Conservation (phyloP, 2,797 vertebrate genomes). For the Micropoecilia bifurca region DNA sequence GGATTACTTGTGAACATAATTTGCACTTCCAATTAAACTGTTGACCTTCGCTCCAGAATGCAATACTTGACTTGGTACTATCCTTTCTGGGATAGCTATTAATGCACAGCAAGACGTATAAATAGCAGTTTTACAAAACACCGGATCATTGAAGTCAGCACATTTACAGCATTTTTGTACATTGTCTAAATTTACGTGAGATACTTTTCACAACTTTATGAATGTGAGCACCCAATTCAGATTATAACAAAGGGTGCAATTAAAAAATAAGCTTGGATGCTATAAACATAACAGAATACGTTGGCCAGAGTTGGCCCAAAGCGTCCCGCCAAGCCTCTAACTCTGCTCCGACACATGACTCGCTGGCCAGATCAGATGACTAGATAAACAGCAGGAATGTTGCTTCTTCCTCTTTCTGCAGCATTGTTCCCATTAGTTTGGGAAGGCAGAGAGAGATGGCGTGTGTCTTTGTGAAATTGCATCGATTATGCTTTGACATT, state of each 20-base stretch:
- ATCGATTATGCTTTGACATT: background rate
- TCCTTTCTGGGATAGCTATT: conserved; percentile 76
- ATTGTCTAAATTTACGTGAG: conserved; percentile 29
- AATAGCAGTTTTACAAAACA: conserved; percentile 47
- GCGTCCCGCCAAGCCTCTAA: conserved; percentile 47
- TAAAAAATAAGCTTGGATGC: conserved; percentile 10
- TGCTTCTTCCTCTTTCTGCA: conserved; percentile 60
- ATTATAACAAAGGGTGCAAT: conserved; percentile 12
- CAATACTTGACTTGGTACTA: conserved; percentile 79
- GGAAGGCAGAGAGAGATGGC: conserved; percentile 4
- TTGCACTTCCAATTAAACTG: conserved; percentile 96
- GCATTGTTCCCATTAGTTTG: conserved; percentile 44
- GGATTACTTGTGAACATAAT: conserved; percentile 92
- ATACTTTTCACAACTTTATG: background rate
- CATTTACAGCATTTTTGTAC: conserved; percentile 36
- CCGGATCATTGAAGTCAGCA: conserved; percentile 61
- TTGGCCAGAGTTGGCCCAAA: conserved; percentile 48
- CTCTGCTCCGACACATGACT: conserved; percentile 72
- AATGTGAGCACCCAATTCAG: background rate
- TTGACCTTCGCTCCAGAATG: conserved; percentile 88
- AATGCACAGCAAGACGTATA: conserved; percentile 67
- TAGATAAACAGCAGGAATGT: conserved; percentile 76
- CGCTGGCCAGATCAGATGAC: conserved; percentile 77
- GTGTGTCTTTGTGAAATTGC: conserved; percentile 8
- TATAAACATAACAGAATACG: conserved; percentile 28